Percentiles rank a stretch among this genome's conserved stretches.
phyloP scores from a whole-genome alignment of 2,797 vertebrate species.

The Phataginus tricuspis region DNA sequence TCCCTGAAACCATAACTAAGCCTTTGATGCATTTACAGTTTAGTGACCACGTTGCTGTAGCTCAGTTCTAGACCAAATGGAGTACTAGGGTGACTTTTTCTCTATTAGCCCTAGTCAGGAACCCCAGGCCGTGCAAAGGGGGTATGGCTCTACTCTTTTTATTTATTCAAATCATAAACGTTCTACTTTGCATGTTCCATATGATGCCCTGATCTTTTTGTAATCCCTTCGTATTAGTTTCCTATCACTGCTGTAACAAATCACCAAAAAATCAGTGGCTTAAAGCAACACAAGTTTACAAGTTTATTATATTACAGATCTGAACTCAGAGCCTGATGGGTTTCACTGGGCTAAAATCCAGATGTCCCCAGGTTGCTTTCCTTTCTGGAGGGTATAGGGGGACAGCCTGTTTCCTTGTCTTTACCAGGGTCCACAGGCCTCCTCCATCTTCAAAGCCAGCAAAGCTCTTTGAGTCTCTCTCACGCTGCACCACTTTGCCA shows the following conservation, averaged over 20 bases:
- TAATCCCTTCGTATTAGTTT: background rate
- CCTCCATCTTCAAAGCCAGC: background rate
- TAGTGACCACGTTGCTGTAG: too few relatives aligned
- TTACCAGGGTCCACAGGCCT: background rate
- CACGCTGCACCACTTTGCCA: rapidly evolving
- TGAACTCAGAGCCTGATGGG: background rate
- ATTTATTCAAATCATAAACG: background rate
- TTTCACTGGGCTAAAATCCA: background rate
- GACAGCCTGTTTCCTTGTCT: too few relatives aligned
- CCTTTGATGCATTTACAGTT: too few relatives aligned
- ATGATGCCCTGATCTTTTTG: background rate
- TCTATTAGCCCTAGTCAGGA: background rate
- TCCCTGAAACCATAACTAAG: too few relatives aligned
- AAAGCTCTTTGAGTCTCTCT: rapidly evolving
- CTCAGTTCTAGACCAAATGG: background rate
- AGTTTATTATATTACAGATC: background rate
- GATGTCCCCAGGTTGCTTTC: rapidly evolving
- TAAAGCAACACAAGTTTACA: background rate
- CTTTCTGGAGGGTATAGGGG: too few relatives aligned
- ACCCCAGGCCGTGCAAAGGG: background rate
- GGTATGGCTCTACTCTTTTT: too few relatives aligned
- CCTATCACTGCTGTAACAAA: background rate
- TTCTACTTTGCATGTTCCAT: background rate
- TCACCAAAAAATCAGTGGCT: background rate
- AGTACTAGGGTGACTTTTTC: background rate